Evolutionary conservation across 2,888 invertebrate genomes (phyloP), one percentile per base, ranked within the genome.

Genomic region (Strigamia transsilvanica): DNA sequence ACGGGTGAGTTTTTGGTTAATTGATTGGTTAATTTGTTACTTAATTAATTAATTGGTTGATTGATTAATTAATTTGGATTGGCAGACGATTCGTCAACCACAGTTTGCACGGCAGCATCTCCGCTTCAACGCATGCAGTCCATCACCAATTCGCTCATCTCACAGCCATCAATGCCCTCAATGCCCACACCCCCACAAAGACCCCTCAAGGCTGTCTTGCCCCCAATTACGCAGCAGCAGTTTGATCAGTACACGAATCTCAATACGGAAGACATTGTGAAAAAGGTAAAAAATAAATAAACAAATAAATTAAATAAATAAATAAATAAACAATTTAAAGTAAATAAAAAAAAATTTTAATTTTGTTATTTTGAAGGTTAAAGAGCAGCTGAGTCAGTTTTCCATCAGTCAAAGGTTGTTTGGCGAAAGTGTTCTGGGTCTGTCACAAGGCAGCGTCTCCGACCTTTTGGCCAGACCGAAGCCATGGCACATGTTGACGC

Each of bases 401-500:
- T 96, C 96, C 84, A 97, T 99, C 87, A 98, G 98, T 86, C 99
- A 99, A 89, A 92, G 99, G 85, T 90, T 99, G 80, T 99, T 99
- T 87, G 99, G 99, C 10, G 99, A 99, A 88, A 96, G 95, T 0
- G 98, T 99, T n/a, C 91, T 99, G 83, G 98, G 98, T 0, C 89
- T 98, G 81, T 97, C 97, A 0, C 98, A 98, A 88, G 99, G 99
- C 51, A 97, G 97, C 5, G 99, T 99, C 0, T 98, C 98, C 79
- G 99, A 99, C 88, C 91, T 99, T 66, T 90, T 99, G 84, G 99
- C 99, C 32, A 90, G 99, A 81, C 99, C 99, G 46, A 99, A 99
- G 88, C 97, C 98, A 0, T 99, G 99, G 99, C 96, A 97, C 87
- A 98, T 98, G 97, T 91, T 99, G 80, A 99, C 99, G 15, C 96